Conservation (phyloP, 2,797 vertebrate species). For the Notolepis coatsorum region DNA sequence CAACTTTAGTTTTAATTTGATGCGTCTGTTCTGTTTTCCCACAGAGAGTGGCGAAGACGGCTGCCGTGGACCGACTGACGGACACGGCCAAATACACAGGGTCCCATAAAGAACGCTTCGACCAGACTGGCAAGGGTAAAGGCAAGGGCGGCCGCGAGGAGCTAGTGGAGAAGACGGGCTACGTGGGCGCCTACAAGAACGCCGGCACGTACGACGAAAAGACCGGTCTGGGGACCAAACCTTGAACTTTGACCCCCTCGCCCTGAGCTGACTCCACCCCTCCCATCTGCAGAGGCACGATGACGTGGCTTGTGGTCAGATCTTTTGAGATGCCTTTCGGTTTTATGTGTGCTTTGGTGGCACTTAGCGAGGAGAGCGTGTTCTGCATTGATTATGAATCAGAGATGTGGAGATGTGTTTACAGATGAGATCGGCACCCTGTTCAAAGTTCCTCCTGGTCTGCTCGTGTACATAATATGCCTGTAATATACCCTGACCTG, state of each 20-base stretch:
- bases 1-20: background rate
- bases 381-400: background rate
- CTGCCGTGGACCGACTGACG: conserved; percentile 90
- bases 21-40: conserved; percentile 1
- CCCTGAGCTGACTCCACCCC: background rate
- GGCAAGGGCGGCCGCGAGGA: conserved; percentile 92
- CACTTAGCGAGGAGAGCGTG: background rate
- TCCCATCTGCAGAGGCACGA: background rate
- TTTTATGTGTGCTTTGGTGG: background rate
- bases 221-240: conserved; percentile 71
- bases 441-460: background rate
- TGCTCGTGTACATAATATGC: background rate
- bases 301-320: background rate
- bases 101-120: conserved; percentile 94
- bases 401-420: background rate
- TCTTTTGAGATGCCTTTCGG: background rate
- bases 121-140: conserved; percentile 88
- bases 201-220: conserved; percentile 92
- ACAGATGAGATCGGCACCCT: background rate
- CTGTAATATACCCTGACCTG: background rate
- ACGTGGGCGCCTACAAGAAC: conserved; percentile 91
- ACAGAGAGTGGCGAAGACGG: conserved; percentile 90
- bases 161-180: conserved; percentile 91
- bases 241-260: conserved; percentile 61
- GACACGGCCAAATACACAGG: conserved; percentile 95